phyloP scores from a whole-genome alignment of 2,797 vertebrate species.

The Platyrinchus mystaceus region DNA sequence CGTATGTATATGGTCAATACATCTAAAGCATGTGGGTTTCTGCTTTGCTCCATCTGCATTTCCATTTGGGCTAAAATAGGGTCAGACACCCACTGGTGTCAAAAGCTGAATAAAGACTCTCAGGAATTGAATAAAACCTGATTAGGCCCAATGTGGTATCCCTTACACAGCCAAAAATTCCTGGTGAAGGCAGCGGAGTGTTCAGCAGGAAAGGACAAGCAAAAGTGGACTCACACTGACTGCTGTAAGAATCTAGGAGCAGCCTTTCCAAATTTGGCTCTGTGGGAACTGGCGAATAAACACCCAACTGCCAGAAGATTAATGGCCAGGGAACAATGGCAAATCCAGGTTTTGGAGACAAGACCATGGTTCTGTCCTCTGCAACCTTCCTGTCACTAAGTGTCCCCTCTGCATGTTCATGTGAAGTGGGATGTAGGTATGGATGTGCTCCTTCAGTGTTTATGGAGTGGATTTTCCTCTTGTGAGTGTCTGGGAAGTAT shows the following conservation, averaged over 20 bases:
- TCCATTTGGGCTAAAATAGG: not conserved
- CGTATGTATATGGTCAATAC: not conserved
- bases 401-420: not conserved
- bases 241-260: not conserved
- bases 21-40: not conserved
- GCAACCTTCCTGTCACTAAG: not conserved
- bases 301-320: not conserved
- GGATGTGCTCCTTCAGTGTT: not conserved
- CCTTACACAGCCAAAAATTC: not conserved
- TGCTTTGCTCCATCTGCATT: not conserved
- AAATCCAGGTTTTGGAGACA: not conserved
- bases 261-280: not conserved
- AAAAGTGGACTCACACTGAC: not conserved
- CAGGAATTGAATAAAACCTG: not conserved
- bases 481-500: not conserved
- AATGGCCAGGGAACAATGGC: not conserved
- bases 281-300: not conserved
- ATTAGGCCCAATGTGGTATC: not conserved
- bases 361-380: not conserved
- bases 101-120: not conserved
- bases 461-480: not conserved
- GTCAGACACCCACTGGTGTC: not conserved
- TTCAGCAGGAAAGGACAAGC: not conserved
- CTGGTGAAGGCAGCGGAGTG: not conserved
- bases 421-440: not conserved